Conservation (phyloP, 1,140 invertebrate species). For the Neotoxoptera formosana region DNA sequence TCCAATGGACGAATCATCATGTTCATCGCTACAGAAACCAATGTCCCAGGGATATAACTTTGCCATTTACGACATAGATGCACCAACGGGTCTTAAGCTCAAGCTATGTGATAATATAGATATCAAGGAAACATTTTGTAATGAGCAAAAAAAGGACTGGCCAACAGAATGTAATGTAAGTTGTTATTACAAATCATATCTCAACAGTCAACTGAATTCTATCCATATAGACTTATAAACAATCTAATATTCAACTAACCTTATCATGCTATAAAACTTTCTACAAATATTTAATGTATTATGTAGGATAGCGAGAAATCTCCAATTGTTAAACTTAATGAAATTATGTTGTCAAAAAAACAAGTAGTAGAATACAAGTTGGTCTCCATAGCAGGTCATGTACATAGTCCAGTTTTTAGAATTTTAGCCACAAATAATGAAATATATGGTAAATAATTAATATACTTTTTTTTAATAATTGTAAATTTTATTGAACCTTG, state of each 20-base stretch:
- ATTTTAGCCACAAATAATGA: constrained; percentile 88
- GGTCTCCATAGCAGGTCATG: constrained; percentile 92
- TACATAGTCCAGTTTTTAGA: constrained; percentile 94
- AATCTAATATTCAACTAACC: not conserved
- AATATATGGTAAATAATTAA: constrained; percentile 66
- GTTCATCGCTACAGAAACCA: not conserved
- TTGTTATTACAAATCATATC: not conserved
- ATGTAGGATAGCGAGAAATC: not conserved
- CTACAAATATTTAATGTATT: no score
- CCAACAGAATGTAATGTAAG: not conserved
- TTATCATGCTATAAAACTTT: no score
- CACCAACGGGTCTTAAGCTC: not conserved
- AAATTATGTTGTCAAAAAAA: not conserved
- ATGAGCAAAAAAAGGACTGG: not conserved
- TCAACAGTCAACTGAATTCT: not conserved
- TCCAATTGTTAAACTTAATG: constrained; percentile 11
- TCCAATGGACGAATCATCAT: not conserved
- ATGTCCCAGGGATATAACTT: no score
- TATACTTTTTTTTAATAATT: not conserved
- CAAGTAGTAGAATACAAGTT: constrained; percentile 77
- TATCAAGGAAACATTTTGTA: not conserved
- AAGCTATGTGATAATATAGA: not conserved
- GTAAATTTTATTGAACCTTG: not conserved
- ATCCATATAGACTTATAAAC: not conserved
- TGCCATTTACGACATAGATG: not conserved